Conservation (phyloP, 2,888 invertebrate genomes). For the Caenorhabditis sp. region DNA sequence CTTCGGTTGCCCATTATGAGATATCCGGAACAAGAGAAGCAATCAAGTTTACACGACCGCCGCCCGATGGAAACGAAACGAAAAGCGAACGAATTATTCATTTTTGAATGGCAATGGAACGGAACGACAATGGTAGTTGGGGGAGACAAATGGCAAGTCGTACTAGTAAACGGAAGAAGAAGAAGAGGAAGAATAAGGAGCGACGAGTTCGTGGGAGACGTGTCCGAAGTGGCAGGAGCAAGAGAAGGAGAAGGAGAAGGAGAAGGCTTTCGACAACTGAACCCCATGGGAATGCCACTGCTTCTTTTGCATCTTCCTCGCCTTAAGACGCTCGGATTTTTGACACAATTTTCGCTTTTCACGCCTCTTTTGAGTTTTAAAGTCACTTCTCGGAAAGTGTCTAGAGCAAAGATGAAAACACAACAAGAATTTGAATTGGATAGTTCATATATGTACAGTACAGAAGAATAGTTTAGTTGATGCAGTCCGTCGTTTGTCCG, state of each 20-base stretch:
- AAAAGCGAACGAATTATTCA: slow-evolving; percentile 35
- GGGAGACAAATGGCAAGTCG: slow-evolving; percentile 41
- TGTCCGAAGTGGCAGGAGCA: slow-evolving; percentile 3
- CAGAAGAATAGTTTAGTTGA: slow-evolving; percentile 50
- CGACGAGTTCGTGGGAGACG: slow-evolving; percentile 6
- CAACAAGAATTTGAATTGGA: background rate
- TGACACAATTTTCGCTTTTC: slow-evolving; percentile 40
- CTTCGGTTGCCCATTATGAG: slow-evolving; percentile 57
- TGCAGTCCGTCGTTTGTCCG: slow-evolving; percentile 73
- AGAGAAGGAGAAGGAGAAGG: too few species aligned
- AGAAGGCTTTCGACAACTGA: slow-evolving; percentile 49
- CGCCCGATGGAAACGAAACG: too few species aligned
- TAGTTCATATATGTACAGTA: slow-evolving; percentile 21
- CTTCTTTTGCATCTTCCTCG: slow-evolving; percentile 12
- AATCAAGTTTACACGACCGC: slow-evolving; percentile 43
- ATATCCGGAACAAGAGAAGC: slow-evolving; percentile 51
- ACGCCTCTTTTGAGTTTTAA: background rate
- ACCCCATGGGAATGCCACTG: slow-evolving; percentile 45
- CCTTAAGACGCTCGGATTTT: slow-evolving; percentile 19
- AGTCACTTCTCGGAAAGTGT: too few species aligned
- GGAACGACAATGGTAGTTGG: slow-evolving; percentile 18
- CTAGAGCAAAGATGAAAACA: too few species aligned
- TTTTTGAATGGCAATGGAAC: too few species aligned
- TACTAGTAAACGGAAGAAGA: slow-evolving; percentile 39
- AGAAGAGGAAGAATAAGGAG: too few species aligned